These are phyloP conservation scores for Gastrophysa polygoni DNA, from an alignment of 2,888 invertebrate species.

Conservation along the genomic window DNA sequence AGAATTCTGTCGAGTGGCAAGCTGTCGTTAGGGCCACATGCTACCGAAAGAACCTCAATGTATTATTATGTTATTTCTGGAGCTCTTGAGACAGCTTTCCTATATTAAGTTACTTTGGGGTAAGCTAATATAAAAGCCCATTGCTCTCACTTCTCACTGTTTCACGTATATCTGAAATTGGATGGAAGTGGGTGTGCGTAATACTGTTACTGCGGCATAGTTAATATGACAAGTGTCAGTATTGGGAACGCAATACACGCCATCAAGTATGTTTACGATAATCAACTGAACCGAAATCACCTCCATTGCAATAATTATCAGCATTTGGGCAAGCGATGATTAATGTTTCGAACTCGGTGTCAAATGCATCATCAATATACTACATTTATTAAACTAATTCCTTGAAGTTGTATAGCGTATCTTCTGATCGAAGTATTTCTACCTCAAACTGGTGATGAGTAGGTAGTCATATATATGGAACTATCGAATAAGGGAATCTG, in stretches of 20 bases:
- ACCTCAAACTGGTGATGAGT: no score
- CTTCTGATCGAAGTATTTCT: no score
- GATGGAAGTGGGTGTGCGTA: not conserved
- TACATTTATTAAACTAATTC: no score
- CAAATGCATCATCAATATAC: no score
- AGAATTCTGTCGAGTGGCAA: not conserved
- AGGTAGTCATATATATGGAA: no score
- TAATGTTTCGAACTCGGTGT: no score
- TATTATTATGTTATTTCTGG: not conserved
- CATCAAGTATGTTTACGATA: conserved; percentile 22
- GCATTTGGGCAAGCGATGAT: no score
- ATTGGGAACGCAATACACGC: conserved; percentile 17
- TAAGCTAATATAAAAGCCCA: not conserved
- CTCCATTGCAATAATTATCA: no score
- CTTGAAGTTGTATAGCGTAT: no score
- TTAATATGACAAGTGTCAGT: conserved; percentile 19
- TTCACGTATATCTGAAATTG: not conserved
- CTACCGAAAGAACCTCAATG: conserved; percentile 1
- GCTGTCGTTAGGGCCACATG: not conserved
- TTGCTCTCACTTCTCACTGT: not conserved
- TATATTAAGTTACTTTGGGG: not conserved
- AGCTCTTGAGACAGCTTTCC: not conserved
- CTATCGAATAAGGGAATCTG: no score
- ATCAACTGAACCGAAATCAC: conserved; percentile 4
- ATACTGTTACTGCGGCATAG: conserved; percentile 1